A percentile compares a stretch with the other conserved stretches of the same genome.
Conservation (phyloP, 1,140 invertebrate genomes). For the Centruroides vittatus region DNA sequence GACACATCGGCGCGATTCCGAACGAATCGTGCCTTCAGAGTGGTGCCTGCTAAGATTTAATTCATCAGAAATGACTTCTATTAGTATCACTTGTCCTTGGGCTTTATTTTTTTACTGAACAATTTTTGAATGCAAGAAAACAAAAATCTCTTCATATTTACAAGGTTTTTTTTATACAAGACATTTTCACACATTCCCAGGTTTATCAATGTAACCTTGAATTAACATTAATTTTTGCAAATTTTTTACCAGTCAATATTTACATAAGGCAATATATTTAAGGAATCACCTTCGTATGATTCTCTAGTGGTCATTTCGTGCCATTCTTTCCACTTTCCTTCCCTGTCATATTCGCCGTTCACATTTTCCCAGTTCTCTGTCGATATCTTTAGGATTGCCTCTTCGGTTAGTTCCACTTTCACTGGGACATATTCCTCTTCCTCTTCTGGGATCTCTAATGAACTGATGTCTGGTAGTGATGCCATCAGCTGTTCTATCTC, state of each 20-base stretch:
- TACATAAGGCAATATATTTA: constrained; percentile 83
- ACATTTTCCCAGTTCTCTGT: constrained; percentile 35
- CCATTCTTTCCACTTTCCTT: constrained; percentile 59
- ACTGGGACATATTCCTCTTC: constrained; percentile 27
- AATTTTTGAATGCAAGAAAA: no score
- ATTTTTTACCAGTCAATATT: constrained; percentile 52
- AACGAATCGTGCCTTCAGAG: no score
- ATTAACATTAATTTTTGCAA: no score
- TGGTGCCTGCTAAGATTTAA: no score
- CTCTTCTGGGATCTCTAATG: constrained; percentile 32
- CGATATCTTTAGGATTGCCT: constrained; percentile 21
- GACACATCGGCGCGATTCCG: no score
- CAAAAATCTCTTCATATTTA: no score
- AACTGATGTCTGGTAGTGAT: constrained; percentile 45
- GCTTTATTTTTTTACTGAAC: no score
- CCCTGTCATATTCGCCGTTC: constrained; percentile 44
- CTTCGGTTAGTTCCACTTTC: constrained; percentile 25
- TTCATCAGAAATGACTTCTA: no score
- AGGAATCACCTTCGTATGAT: constrained; percentile 50
- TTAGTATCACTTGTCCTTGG: no score
- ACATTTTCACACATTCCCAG: no score
- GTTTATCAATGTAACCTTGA: no score
- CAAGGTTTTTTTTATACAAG: no score
- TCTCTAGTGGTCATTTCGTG: constrained; percentile 54
- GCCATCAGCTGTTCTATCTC: constrained; percentile 41